Percentiles rank a stretch among this genome's conserved stretches.
phyloP scores from a whole-genome alignment of 2,888 invertebrate genomes.

The Stenurella melanura region DNA sequence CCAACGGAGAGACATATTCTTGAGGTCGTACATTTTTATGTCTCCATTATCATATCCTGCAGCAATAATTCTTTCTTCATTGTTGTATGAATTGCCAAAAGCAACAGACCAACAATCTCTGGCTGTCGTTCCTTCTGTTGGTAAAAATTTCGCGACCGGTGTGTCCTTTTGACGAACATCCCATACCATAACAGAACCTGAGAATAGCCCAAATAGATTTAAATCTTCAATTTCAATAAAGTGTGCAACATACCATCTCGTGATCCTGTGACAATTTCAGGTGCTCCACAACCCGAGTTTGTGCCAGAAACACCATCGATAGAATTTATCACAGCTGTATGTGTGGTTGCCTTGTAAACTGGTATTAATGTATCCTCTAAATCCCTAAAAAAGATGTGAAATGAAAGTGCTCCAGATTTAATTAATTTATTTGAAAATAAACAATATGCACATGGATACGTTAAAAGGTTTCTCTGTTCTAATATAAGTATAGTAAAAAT shows the following conservation, averaged over 20 bases:
- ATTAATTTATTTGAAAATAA: too few relatives aligned
- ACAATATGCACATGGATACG: too few relatives aligned
- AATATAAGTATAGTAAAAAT: constrained; percentile 5
- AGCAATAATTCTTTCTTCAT: constrained; percentile 88
- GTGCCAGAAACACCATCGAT: constrained; percentile 94
- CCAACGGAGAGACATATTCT: constrained; percentile 89
- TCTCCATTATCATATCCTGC: constrained; percentile 98
- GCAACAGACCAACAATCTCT: constrained; percentile 96
- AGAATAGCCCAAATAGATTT: neutral
- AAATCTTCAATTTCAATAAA: too few relatives aligned
- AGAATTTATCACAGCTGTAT: constrained; percentile 90
- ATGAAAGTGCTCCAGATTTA: too few relatives aligned
- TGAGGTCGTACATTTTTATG: constrained; percentile 93
- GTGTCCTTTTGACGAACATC: constrained; percentile 91
- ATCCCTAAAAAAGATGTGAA: constrained; percentile 77
- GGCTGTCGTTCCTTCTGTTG: constrained; percentile 80
- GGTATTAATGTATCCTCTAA: constrained; percentile 83
- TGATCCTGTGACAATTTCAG: constrained; percentile 95
- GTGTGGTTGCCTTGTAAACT: constrained; percentile 86
- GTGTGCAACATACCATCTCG: constrained; percentile 82
- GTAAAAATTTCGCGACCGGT: constrained; percentile 93
- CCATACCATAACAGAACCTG: constrained; percentile 94
- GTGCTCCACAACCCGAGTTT: constrained; percentile 89
- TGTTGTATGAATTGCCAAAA: constrained; percentile 93
- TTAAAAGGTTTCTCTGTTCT: too few relatives aligned